Evolutionary conservation across 23 tunicate species (phyloP), one percentile per base, ranked within the genome.

Genomic region (Ciona savignyi): DNA sequence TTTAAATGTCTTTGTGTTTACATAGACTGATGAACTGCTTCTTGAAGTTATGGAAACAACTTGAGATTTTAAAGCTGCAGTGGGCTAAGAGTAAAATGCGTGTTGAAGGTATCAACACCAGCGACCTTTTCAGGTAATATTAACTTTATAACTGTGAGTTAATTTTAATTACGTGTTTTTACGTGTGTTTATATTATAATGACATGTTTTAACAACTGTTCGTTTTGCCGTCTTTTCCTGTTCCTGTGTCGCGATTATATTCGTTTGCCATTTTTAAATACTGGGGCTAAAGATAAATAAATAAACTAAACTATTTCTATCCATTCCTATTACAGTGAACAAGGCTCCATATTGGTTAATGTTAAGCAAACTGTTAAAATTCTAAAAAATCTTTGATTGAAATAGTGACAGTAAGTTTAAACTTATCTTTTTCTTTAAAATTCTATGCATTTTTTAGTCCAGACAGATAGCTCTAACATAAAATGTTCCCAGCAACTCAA

Each of bases 41-140:
- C 35, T 32, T 89, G 19, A 33, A 78, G 23, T 34, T 89, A n/a
- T 78, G 85, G 74, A 83, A 84, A 62, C 96, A 89, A 67, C 85
- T 89, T 2, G 89, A 89, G 30, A 32, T 73, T 0, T 61, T 83
- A 35, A 83, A 83, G 31, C 27, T 31, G 1, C 72, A 89, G 63
- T 89, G 96, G 96, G 84, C 78, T 21, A 79, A 89, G 32, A 66
- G 60, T 21, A 89, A 83, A 33, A 34, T 89, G 29, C 89, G 75
- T 22, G 74, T 76, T 9, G 51, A 81, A 29, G 24, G 32, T 25
- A 74, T 89, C 56, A 49, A 69, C 48, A 73, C 89, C 9, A 76
- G 77, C 25, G 71, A 67, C 6, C 73, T 83, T 32, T 77, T 51
- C 66, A 71, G 77, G 96, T 88, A 62, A 67, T 51, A 25, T 26